Base-by-base conservation (phyloP, 2,888 invertebrate genomes). In the Spialia ferax region DNA sequence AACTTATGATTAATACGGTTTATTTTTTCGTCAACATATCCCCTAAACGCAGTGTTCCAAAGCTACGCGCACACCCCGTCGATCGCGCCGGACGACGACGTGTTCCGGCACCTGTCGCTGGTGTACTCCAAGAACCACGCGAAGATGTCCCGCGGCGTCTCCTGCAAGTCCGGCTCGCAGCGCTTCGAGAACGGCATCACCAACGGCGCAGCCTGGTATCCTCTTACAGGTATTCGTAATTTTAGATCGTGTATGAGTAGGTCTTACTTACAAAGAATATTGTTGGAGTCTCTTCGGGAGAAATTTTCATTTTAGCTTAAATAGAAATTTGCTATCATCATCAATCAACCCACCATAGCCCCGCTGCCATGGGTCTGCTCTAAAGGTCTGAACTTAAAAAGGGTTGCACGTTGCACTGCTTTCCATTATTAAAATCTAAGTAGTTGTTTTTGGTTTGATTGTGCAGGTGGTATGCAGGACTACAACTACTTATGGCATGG, bases 161-260 rank as follows among this genome's bases (percentile, higher is more conserved):
- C 97, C 5, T 98, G 98, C 89, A 97, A 97, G 81, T 95, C 96
- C 10, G 96, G 96, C 8, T 91, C 90, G 48, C 96, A 96, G 6
- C 95, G 96, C 55, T 98, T 98, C 86, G 95, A 96, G 80, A 96
- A 98, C 85, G 99, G 99, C 10, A 98, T 98, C 75, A 98, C 98
- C 1, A 99, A 99, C 81, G 99, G 99, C 4, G 99, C 99, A 0
- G 97, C 97, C 65, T 98, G 98, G 98, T 98, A 98, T 86, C 97
- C 97, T 0, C 92, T 98, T 6, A 97, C 97, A 74, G 97, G 97
- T 92, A 35, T 2, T 1, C 13, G 7, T 32, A 32, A 1, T 32
- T 8, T 32, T 32, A 32, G 2, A 1, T n/a, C n/a, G n/a, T n/a
- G n/a, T n/a, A n/a, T n/a, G n/a, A n/a, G n/a, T n/a, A n/a, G n/a